Conservation (phyloP, 2,113 vertebrate genomes). For the Bucco capensis region DNA sequence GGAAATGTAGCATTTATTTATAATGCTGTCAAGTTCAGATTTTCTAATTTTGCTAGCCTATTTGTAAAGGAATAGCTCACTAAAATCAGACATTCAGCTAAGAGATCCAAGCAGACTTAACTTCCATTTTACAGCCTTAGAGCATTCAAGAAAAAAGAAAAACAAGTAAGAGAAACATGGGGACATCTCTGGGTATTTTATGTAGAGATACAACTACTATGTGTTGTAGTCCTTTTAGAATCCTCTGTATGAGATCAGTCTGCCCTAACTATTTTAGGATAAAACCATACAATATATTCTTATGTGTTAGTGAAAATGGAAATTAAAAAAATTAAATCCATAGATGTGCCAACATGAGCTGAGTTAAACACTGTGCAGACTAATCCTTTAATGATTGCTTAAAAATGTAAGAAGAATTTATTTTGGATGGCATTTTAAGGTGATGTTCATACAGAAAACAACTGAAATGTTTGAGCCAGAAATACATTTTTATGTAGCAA, state of each 20-base stretch:
- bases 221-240: neutral
- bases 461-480: neutral
- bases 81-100: neutral
- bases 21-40: neutral
- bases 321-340: neutral
- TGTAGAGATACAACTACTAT: neutral
- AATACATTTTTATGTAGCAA: neutral
- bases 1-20: slow-evolving; percentile 17
- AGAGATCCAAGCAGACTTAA: neutral
- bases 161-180: neutral
- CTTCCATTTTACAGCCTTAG: neutral
- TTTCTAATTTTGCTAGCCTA: neutral
- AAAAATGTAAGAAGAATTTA: neutral
- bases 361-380: neutral
- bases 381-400: neutral
- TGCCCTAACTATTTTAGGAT: neutral
- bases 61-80: neutral
- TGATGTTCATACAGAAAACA: neutral
- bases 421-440: neutral
- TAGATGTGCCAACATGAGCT: neutral
- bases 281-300: neutral
- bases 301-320: neutral
- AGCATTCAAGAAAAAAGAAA: neutral
- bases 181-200: neutral
- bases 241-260: neutral